phyloP scores from a whole-genome alignment of 2,888 invertebrate genomes.

The Gibbula magus region DNA sequence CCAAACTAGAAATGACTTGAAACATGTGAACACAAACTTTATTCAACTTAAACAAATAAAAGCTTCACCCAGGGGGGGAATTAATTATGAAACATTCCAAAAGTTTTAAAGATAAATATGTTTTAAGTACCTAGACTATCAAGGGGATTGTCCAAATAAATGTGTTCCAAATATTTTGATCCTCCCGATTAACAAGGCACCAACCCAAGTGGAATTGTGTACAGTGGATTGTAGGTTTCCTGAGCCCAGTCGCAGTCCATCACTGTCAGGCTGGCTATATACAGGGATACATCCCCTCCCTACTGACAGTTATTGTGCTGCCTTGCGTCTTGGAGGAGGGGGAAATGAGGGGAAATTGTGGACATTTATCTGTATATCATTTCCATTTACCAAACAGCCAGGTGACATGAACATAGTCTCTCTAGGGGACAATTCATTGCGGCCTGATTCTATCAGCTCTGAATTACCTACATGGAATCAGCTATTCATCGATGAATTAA shows the following conservation, averaged over 20 bases:
- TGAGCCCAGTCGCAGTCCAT: background rate
- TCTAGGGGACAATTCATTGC: background rate
- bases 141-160: no score
- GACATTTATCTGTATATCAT: conserved; percentile 12
- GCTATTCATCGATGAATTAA: conserved; percentile 1
- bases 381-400: conserved; percentile 1
- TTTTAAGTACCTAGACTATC: no score
- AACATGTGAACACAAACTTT: no score
- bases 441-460: background rate
- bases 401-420: background rate
- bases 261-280: background rate
- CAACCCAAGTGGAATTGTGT: no score
- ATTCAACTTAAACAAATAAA: no score
- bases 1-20: no score
- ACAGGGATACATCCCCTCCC: background rate
- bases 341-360: conserved; percentile 5
- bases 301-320: background rate
- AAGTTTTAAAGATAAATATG: no score
- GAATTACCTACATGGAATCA: conserved; percentile 2
- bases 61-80: no score
- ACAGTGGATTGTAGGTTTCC: background rate
- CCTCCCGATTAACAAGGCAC: no score
- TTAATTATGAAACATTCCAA: no score
- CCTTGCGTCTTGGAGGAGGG: background rate
- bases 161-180: no score